Evolutionary conservation across 2,797 vertebrate genomes (phyloP).

Genomic region (Lepilemur ruficaudatus): DNA sequence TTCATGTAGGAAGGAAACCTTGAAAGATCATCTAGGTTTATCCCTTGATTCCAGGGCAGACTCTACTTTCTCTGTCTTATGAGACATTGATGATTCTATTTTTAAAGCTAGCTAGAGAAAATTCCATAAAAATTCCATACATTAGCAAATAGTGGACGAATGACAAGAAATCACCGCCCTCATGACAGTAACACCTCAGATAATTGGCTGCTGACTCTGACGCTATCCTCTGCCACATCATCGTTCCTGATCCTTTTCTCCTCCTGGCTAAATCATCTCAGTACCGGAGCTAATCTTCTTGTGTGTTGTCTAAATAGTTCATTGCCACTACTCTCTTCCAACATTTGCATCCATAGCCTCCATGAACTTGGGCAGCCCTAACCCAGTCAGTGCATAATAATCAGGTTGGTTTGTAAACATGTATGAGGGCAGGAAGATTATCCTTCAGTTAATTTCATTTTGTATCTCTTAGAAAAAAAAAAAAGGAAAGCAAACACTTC

Average conservation of each 20-base stretch:
- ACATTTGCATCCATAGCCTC: background rate
- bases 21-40: background rate
- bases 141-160: background rate
- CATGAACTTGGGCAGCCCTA: background rate
- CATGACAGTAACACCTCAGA: background rate
- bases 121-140: background rate
- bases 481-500: background rate
- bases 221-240: background rate
- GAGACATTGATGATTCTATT: background rate
- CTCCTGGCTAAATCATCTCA: background rate
- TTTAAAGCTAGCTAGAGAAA: slow-evolving; percentile 49
- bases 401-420: background rate
- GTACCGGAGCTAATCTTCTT: background rate
- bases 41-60: background rate
- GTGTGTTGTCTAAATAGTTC: background rate
- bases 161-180: background rate
- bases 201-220: background rate
- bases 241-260: background rate
- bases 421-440: background rate
- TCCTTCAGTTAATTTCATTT: background rate
- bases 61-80: background rate
- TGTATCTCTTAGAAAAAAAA: background rate
- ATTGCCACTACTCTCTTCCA: background rate
- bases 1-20: background rate
- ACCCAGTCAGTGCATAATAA: background rate